A percentile compares a stretch with the other conserved stretches of the same genome.
These are phyloP conservation scores for Hemibagrus wyckioides DNA, from an alignment of 2,113 vertebrate species.

Conservation along the genomic window DNA sequence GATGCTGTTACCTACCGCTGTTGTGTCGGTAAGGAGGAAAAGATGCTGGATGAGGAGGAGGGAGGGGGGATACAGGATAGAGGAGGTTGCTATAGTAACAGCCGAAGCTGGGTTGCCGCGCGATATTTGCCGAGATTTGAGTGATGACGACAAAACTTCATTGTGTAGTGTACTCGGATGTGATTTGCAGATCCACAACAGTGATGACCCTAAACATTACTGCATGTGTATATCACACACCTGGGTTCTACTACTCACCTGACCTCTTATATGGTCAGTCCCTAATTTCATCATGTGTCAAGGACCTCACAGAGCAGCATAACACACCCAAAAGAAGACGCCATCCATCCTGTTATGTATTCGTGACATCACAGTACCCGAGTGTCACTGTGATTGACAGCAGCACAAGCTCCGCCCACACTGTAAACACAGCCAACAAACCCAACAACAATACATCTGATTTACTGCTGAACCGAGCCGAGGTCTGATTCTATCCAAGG, in stretches of 20 bases:
- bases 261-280: not conserved
- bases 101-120: not conserved
- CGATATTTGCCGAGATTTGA: slow-evolving; percentile 13
- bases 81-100: slow-evolving; percentile 55
- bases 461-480: too few relatives aligned
- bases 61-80: not conserved
- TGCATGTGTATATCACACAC: not conserved
- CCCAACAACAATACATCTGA: too few relatives aligned
- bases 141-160: not conserved
- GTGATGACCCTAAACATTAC: not conserved
- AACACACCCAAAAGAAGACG: too few relatives aligned
- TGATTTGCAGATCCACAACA: too few relatives aligned
- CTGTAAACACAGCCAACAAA: too few relatives aligned
- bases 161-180: not conserved
- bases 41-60: slow-evolving; percentile 22
- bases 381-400: too few relatives aligned
- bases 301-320: too few relatives aligned
- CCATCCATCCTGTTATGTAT: too few relatives aligned
- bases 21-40: slow-evolving; percentile 23
- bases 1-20: slow-evolving; percentile 11
- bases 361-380: too few relatives aligned
- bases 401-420: too few relatives aligned
- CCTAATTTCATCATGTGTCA: not conserved
- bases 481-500: too few relatives aligned
- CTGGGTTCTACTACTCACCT: not conserved